Evolutionary conservation across 2,797 vertebrate species (phyloP).

Genomic region (Tokudaia muenninki): DNA sequence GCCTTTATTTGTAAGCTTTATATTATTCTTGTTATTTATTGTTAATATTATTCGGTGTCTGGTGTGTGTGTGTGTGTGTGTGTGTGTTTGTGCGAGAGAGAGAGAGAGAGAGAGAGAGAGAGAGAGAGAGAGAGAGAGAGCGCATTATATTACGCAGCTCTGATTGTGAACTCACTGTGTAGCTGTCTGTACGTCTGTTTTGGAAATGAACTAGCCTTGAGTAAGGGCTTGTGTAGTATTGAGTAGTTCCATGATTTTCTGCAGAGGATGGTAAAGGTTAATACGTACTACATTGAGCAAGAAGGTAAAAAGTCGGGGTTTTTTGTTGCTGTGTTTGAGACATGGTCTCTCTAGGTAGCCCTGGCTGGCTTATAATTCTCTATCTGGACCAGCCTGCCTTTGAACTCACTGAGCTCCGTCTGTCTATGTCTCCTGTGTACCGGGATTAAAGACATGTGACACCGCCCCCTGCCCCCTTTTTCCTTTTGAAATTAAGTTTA

Average conservation of each 20-base stretch:
- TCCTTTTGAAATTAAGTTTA: neutral
- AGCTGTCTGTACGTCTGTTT: neutral
- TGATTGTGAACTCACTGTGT: neutral
- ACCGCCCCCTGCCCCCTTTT: neutral
- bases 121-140: too few species aligned
- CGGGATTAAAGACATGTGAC: neutral
- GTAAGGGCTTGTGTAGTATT: neutral
- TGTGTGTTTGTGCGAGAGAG: neutral
- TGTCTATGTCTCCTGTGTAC: neutral
- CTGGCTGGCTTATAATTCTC: neutral
- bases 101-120: too few species aligned
- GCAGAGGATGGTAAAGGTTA: neutral
- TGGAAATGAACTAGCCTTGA: neutral
- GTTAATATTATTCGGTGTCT: too few species aligned
- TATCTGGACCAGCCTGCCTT: neutral
- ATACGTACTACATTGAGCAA: neutral
- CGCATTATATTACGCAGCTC: neutral
- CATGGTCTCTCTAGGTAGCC: neutral
- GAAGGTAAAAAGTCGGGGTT: neutral
- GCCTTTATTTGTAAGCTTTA: neutral
- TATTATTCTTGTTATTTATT: neutral
- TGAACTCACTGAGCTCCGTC: neutral
- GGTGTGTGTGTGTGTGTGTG: too few species aligned
- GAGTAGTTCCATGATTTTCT: neutral
- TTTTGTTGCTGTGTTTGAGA: neutral